phyloP scores from a whole-genome alignment of 1,140 invertebrate species.

The Arion vulgaris region DNA sequence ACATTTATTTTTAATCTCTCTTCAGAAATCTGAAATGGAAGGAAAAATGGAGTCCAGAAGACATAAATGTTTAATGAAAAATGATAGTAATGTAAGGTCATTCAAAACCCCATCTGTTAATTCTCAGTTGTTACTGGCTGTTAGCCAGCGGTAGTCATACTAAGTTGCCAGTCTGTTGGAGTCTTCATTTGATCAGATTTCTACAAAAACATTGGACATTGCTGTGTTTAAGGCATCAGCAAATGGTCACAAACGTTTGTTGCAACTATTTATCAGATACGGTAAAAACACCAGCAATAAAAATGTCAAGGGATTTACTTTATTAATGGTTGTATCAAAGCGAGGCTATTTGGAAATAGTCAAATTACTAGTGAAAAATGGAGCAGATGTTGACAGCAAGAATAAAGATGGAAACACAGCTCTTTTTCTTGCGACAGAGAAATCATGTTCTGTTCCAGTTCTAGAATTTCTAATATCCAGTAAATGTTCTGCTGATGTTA shows the following conservation, averaged over 20 bases:
- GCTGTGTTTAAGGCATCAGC: not conserved
- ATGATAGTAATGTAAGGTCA: not conserved
- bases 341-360: not conserved
- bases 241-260: not conserved
- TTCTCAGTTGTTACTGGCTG: not conserved
- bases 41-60: not conserved
- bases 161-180: constrained; percentile 1
- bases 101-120: not conserved
- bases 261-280: constrained; percentile 6
- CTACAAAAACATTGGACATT: not conserved
- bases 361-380: not conserved
- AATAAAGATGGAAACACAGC: constrained; percentile 11
- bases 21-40: not conserved
- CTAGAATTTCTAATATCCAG: constrained; percentile 4
- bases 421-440: not conserved
- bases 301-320: not conserved
- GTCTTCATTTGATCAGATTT: not conserved
- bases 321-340: not conserved
- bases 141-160: not conserved
- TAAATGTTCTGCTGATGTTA: not conserved
- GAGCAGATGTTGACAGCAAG: not conserved
- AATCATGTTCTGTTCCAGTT: not conserved
- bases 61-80: not conserved
- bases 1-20: not conserved
- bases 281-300: not conserved